Percentiles rank a stretch among this genome's conserved stretches.
Evolutionary conservation across 2,888 invertebrate species (phyloP).

Genomic region (Saturnia pavonia): DNA sequence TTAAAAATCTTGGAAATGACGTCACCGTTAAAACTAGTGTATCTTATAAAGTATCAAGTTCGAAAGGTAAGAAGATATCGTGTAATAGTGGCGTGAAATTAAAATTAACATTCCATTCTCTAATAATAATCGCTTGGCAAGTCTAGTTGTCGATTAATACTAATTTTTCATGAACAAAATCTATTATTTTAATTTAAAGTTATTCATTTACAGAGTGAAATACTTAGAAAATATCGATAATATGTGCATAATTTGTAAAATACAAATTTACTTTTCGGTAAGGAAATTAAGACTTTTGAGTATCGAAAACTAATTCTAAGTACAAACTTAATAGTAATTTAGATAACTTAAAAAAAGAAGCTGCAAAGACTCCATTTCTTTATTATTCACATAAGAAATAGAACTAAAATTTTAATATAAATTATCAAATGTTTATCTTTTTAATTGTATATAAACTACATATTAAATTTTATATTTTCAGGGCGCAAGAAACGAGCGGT

Average conservation of each 20-base stretch:
- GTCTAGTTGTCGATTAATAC: too few species aligned
- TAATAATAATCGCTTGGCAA: too few species aligned
- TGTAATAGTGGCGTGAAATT: neutral
- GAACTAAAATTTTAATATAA: too few species aligned
- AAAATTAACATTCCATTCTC: neutral
- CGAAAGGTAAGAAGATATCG: conserved; percentile 57
- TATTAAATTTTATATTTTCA: neutral
- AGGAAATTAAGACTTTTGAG: neutral
- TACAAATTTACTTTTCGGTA: neutral
- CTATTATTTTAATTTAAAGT: too few species aligned
- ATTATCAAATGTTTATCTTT: too few species aligned
- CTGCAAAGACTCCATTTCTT: too few species aligned
- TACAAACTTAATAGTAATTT: neutral
- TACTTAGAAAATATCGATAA: too few species aligned
- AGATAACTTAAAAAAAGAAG: too few species aligned
- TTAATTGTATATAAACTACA: too few species aligned
- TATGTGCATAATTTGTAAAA: neutral
- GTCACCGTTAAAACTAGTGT: conserved; percentile 90
- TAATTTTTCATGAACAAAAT: too few species aligned
- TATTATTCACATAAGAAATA: too few species aligned
- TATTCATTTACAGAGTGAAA: too few species aligned
- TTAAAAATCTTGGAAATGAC: conserved; percentile 79
- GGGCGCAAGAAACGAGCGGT: conserved; percentile 22
- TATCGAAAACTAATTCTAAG: neutral
- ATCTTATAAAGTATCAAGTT: conserved; percentile 88